Percentiles rank a stretch among this genome's conserved stretches.
phyloP scores from a whole-genome alignment of 2,888 invertebrate species.

The Harpagoxenus sublaevis region DNA sequence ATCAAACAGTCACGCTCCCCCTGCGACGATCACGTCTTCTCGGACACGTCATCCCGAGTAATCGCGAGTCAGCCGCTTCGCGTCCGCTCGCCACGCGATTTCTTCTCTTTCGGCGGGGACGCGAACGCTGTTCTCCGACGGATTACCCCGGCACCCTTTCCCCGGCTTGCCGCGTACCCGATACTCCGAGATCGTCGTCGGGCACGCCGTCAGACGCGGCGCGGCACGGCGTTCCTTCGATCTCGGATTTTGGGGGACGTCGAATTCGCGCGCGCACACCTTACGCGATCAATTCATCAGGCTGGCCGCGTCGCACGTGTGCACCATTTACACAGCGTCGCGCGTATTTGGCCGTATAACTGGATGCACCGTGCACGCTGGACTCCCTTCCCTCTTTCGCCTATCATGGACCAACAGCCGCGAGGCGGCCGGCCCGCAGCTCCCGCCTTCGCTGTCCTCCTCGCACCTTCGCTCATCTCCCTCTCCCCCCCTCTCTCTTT shows the following conservation, averaged over 20 bases:
- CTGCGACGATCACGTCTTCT: background rate
- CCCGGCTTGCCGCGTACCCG: background rate
- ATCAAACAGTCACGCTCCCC: background rate
- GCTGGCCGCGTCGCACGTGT: conserved; percentile 75
- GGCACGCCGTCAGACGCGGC: background rate
- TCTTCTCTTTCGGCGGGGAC: background rate
- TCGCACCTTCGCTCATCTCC: conserved; percentile 61
- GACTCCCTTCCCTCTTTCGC: conserved; percentile 76
- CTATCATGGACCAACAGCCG: conserved; percentile 74
- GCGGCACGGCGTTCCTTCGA: background rate
- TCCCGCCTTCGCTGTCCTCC: conserved; percentile 63
- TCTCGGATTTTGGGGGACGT: background rate
- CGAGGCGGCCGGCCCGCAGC: conserved; percentile 69
- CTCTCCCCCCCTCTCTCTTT: conserved; percentile 32
- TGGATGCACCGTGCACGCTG: conserved; percentile 79
- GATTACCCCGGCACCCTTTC: background rate
- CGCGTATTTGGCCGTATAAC: conserved; percentile 79
- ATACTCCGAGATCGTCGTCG: background rate
- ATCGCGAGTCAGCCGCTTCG: background rate
- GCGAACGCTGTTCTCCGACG: background rate
- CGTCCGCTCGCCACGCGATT: background rate
- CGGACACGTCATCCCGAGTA: background rate
- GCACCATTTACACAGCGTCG: conserved; percentile 75
- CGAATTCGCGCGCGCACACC: background rate
- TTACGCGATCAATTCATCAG: conserved; percentile 70